Base-by-base conservation (phyloP, 2,797 vertebrate genomes). In the Diglossa cyanea region DNA sequence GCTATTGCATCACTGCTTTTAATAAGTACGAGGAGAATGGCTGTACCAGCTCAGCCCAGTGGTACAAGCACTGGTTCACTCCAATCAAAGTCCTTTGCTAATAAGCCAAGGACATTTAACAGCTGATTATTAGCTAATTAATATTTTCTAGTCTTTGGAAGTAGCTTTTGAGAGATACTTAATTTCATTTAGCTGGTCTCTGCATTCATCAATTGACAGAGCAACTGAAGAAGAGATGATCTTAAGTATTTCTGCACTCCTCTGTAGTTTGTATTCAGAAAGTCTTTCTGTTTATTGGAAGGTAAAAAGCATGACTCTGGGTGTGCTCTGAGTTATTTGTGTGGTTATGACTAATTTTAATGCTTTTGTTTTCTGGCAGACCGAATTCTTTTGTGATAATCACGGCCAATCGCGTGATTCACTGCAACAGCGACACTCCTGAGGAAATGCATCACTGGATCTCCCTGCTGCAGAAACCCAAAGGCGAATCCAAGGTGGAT, bases 401-500 rank as follows among this genome's bases (percentile, higher is more conserved):
- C 97, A 99, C 99, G 3, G 99, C 99, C 37, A 99, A 99, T 94
- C 98, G 99, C 1, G 98, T 99, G 63, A 98, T 99, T 66, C 99
- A 99, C 96, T 99, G 99, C 97, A 99, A 99, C 83, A 99, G 99
- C 0, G 99, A 99, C 97, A 99, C 99, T 2, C 99, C 99, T 0
- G 99, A 99, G 97, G 99, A 99, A 97, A 99, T 99, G 99, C 99
- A 99, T 88, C 99, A 99, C 97, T 99, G 99, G 99, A 99, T 99
- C 92, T 98, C 99, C 0, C 98, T 99, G 95, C 98, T 99, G 95
- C 99, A 99, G 98, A 98, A 99, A 55, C 99, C 98, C 35, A 99
- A 99, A 94, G 99, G 99, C 6, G 99, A 99, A 98, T 98, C 99
- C 1, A 98, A 99, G 7, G 99, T 99, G 1, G 99, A 99, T 66